Evolutionary conservation across 2,888 invertebrate species (phyloP).

Genomic region (Caenorhabditis panamensis): DNA sequence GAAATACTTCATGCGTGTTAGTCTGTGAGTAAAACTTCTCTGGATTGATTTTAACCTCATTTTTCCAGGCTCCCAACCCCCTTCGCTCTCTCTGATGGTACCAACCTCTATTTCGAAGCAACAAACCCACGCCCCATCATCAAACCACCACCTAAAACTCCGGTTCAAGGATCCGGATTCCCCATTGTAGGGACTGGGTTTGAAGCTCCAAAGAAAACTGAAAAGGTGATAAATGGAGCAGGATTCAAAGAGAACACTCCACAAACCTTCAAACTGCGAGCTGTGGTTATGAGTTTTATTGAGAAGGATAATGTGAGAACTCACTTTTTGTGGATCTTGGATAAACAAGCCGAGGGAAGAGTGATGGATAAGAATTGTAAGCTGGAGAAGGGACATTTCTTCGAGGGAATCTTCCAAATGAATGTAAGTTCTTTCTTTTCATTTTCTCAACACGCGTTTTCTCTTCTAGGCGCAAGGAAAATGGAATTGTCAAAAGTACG

Average conservation of each 20-base stretch:
- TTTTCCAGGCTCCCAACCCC: not conserved
- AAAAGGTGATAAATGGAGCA: constrained; percentile 2
- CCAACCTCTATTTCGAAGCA: not conserved
- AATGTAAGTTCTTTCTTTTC: not conserved
- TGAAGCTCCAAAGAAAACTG: not conserved
- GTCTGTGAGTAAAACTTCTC: too few species aligned
- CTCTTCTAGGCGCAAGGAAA: constrained; percentile 1
- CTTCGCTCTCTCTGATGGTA: not conserved
- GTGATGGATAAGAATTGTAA: not conserved
- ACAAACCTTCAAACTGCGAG: not conserved
- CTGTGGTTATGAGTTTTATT: constrained; percentile 10
- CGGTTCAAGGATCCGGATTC: not conserved
- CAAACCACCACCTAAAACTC: not conserved
- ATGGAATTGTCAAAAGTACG: constrained; percentile 18
- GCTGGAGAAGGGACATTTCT: constrained; percentile 20
- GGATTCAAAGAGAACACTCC: constrained; percentile 4
- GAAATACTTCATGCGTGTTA: not conserved
- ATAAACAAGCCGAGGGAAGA: constrained; percentile 20
- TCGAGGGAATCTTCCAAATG: constrained; percentile 26
- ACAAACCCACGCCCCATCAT: not conserved
- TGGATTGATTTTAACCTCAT: too few species aligned
- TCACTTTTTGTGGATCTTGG: constrained; percentile 26
- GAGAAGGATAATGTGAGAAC: not conserved
- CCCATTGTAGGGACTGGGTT: constrained; percentile 16
- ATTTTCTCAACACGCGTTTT: not conserved